Evolutionary conservation across 2,888 invertebrate genomes (phyloP).

Genomic region (Drosophila dives): DNA sequence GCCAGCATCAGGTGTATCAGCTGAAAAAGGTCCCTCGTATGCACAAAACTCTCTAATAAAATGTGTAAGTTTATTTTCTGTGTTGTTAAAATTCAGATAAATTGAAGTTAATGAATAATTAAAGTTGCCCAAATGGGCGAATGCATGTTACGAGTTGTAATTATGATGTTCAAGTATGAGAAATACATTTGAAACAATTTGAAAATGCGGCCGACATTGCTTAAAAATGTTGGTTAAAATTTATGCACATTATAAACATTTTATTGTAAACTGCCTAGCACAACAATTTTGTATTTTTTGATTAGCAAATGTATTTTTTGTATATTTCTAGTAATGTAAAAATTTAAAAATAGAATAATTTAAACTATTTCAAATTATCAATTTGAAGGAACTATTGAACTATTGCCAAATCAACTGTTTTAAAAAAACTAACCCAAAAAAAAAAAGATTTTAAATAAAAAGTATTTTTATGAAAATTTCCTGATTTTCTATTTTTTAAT

Average conservation of each 20-base stretch:
- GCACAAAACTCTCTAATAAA: conserved; percentile 57
- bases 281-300: not conserved
- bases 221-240: accelerated
- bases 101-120: conserved; percentile 58
- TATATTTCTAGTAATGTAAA: not conserved
- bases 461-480: not conserved
- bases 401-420: not conserved
- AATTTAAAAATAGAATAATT: not conserved
- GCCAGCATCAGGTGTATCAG: conserved; percentile 57
- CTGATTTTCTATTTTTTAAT: not conserved
- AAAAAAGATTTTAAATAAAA: not conserved
- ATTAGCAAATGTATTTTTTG: not conserved
- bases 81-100: conserved; percentile 42
- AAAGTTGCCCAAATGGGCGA: not conserved
- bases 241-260: not conserved
- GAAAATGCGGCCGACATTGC: not conserved
- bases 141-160: not conserved
- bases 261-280: not conserved
- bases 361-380: not conserved
- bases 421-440: not conserved
- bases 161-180: not conserved
- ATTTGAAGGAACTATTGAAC: not conserved
- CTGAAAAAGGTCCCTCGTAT: not conserved
- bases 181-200: not conserved
- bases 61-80: conserved; percentile 43